Evolutionary conservation across 1,140 invertebrate species (phyloP), one percentile per base, ranked within the genome.

Genomic region (Orius laevigatus): DNA sequence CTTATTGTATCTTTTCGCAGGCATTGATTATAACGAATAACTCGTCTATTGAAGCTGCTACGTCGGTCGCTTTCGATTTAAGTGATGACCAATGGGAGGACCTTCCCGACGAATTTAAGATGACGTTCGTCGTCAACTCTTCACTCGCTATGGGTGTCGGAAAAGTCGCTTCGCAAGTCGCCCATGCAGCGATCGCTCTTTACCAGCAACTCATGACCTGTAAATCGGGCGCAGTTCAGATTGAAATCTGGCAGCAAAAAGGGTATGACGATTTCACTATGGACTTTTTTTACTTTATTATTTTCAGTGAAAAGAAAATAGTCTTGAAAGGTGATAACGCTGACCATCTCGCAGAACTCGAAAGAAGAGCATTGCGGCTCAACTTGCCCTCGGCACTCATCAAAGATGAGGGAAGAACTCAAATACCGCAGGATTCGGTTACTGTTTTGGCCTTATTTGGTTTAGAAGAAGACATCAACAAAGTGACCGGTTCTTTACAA

Each of bases 81-180:
- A n/a, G n/a, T n/a, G n/a, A n/a, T n/a, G n/a, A n/a, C n/a, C n/a
- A n/a, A n/a, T 58, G 59, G 44, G 64, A 62, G 10, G 64, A 64
- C 2, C 59, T 61, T 20, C 54, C 57, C 8, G 62, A 65, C 35
- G 56, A 61, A 15, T 70, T 67, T 59, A 78, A 78, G 65, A 78
- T 78, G 76, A 71, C 74, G 25, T 74, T 78, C 63, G 70, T 77
- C n/a, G 70, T 77, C 1, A 78, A 78, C 58, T 59, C 55, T 20
- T 65, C 66, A 32, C 59, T 78, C 41, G 64, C 68, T 49, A 78
- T 78, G 76, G 71, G 74, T 5, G 58, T 68, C 11, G 76, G 76
- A 2, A 78, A 78, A 58, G 59, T 73, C n/a, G 72, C 72, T 9
- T 70, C 74, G 11, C 75, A 78, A 62, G 64, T 68, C 36, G 75